Percentiles rank a stretch among this genome's conserved stretches.
phyloP scores from a whole-genome alignment of 2,888 invertebrate genomes.

The Hypomecis punctinalis region DNA sequence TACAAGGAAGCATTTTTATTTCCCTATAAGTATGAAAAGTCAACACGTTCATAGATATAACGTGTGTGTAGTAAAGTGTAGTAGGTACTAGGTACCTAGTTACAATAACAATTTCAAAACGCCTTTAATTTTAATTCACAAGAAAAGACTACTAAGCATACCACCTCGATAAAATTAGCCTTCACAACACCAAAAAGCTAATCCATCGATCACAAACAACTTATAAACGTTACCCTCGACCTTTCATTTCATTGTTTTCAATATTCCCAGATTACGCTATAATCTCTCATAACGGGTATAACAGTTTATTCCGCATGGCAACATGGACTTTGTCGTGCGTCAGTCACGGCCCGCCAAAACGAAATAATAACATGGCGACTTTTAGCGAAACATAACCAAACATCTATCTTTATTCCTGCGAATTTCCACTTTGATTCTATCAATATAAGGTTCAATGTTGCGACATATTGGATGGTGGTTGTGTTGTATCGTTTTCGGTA shows the following conservation, averaged over 20 bases:
- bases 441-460: slow-evolving; percentile 44
- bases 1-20: too few species aligned
- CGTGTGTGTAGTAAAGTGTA: not conserved
- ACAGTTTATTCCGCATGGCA: slow-evolving; percentile 84
- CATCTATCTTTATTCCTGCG: not conserved
- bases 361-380: slow-evolving; percentile 78
- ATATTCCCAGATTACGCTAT: slow-evolving; percentile 83
- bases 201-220: slow-evolving; percentile 50
- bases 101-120: too few species aligned
- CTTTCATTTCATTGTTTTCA: slow-evolving; percentile 82
- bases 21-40: not conserved
- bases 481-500: slow-evolving; percentile 41
- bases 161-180: too few species aligned
- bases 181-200: slow-evolving; percentile 2
- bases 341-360: slow-evolving; percentile 81
- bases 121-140: too few species aligned
- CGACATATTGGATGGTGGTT: slow-evolving; percentile 32
- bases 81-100: not conserved
- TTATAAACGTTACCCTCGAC: slow-evolving; percentile 45
- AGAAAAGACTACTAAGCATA: too few species aligned
- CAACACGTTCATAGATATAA: not conserved
- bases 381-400: slow-evolving; percentile 3
- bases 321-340: slow-evolving; percentile 79
- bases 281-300: slow-evolving; percentile 83
- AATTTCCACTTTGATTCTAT: slow-evolving; percentile 42